Conservation (phyloP, 1,140 invertebrate species). For the Geopemphigus sp. region DNA sequence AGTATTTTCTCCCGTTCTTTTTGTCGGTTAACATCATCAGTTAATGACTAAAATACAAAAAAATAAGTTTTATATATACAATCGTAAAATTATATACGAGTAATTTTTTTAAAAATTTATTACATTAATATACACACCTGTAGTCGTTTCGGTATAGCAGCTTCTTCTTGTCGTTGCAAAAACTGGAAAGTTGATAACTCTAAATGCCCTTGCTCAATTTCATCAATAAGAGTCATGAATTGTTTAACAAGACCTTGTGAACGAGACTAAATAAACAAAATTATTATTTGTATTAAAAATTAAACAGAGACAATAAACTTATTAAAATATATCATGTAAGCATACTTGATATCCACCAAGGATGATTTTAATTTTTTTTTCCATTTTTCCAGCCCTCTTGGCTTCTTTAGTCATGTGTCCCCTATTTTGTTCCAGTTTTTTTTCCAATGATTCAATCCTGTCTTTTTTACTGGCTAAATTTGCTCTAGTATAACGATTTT, state of each 20-base stretch:
- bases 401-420: constrained; percentile 93
- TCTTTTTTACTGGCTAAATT: constrained; percentile 95
- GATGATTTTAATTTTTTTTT: constrained; percentile 94
- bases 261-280: constrained; percentile 61
- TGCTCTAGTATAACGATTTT: constrained; percentile 88
- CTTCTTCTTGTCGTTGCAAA: constrained; percentile 83
- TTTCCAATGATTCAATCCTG: constrained; percentile 87
- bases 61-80: not conserved
- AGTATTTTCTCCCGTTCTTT: constrained; percentile 84
- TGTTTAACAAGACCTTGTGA: constrained; percentile 89
- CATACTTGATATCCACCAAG: constrained; percentile 84
- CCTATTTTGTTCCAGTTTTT: constrained; percentile 88
- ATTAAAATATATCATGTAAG: constrained; percentile 8
- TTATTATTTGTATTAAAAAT: constrained; percentile 8
- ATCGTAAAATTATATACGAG: not conserved
- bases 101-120: constrained; percentile 1
- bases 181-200: constrained; percentile 92
- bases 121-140: constrained; percentile 60
- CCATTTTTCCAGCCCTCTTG: constrained; percentile 93
- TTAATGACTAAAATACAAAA: constrained; percentile 67
- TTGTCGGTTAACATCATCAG: constrained; percentile 90
- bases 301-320: not conserved
- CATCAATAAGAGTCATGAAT: constrained; percentile 67
- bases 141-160: constrained; percentile 84
- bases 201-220: constrained; percentile 67